Evolutionary conservation across 2,113 vertebrate species (phyloP).

Genomic region (Microcebus ravelobensis): DNA sequence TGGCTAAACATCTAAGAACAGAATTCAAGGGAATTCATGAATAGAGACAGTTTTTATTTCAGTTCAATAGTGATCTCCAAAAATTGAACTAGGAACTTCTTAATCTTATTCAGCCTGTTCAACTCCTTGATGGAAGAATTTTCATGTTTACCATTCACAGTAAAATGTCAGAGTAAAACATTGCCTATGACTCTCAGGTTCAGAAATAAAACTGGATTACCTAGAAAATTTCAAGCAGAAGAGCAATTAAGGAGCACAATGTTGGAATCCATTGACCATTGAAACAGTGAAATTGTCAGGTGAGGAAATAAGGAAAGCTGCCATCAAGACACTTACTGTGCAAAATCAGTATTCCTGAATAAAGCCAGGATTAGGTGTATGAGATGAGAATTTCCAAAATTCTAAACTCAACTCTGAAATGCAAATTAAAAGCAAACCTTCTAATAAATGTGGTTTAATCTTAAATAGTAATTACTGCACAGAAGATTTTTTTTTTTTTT

Average conservation of each 20-base stretch:
- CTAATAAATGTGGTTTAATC: neutral
- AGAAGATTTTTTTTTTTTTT: neutral
- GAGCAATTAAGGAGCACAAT: neutral
- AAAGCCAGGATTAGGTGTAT: neutral
- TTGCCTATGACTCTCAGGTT: neutral
- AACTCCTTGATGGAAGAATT: neutral
- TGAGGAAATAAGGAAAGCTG: neutral
- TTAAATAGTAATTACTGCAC: neutral
- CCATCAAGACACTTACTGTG: neutral
- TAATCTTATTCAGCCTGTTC: neutral
- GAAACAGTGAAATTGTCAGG: neutral
- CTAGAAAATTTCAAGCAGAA: conserved; percentile 14
- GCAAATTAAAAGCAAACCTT: neutral
- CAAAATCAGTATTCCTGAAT: neutral
- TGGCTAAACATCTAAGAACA: neutral
- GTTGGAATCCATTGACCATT: neutral
- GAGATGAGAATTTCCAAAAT: neutral
- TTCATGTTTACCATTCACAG: neutral
- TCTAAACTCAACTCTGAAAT: neutral
- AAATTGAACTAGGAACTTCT: neutral
- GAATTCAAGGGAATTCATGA: neutral
- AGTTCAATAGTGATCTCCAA: neutral
- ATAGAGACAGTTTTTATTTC: neutral
- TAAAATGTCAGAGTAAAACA: neutral
- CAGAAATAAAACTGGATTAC: conserved; percentile 27